Evolutionary conservation across 2,113 vertebrate species (phyloP), one percentile per base, ranked within the genome.

Genomic region (Archilochus colubris): DNA sequence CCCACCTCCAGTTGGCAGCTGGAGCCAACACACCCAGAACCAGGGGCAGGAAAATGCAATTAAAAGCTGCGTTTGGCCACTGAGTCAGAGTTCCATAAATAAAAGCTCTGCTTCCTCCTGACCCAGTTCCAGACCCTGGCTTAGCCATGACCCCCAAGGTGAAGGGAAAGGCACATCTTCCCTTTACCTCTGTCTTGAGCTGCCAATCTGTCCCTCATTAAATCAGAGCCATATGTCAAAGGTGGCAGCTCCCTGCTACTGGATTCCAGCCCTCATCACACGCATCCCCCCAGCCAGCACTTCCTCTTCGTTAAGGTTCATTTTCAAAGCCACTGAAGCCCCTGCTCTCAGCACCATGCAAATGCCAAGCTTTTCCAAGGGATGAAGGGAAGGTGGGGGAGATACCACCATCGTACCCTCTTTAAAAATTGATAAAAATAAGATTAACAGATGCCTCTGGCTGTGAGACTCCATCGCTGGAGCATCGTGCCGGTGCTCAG

Each of bases 361-460:
- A 86, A 84, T 51, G 79, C 83, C 69, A 90, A 81, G 48, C 59
- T 84, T 72, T 59, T 43, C 43, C 14, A 2, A 48, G 78, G 24
- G 74, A 40, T 0, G 22, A 51, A 67, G 25, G 43, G 73, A 48
- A 67, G 62, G 73, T 83, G 10, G 53, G 79, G 70, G 73, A 82
- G 43, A 36, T 24, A 12, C 63, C 91, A n/a, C 64, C 70, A n/a
- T 1, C 31, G 2, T 8, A 5, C 48, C 46, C 50, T 86, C 88
- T 96, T 95, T 95, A 96, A 96, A 91, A 93, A 84, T 72, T 82
- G 88, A 86, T 82, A 85, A 85, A 94, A 93, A 86, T 85, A 89
- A 93, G 89, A 96, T 83, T 57, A 96, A 75, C 75, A 91, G 89
- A 81, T 73, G 93, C 94, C 93, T 94, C 73, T 91, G 84, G 91